Evolutionary conservation across 1,140 invertebrate genomes (phyloP).

Genomic region (Caenorhabditis briggsae): DNA sequence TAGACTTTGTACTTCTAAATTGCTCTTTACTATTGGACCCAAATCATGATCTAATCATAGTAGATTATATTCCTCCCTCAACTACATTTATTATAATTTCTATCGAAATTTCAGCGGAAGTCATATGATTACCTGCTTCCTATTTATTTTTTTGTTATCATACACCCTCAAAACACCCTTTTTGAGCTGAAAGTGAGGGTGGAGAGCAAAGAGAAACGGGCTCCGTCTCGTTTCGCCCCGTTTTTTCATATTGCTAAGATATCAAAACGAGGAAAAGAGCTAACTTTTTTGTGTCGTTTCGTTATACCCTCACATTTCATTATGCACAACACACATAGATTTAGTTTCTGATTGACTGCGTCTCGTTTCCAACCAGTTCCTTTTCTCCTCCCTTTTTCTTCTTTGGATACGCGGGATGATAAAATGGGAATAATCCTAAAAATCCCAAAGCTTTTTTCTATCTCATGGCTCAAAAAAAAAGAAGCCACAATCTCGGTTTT

Average conservation of each 20-base stretch:
- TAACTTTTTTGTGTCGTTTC: conserved; percentile 6
- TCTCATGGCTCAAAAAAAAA: conserved; percentile 7
- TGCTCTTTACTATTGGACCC: too few species aligned
- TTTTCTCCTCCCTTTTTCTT: neutral
- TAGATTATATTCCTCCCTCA: too few species aligned
- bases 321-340: conserved; percentile 18
- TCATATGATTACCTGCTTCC: neutral
- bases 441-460: conserved; percentile 16
- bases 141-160: neutral
- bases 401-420: conserved; percentile 1
- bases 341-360: conserved; percentile 38
- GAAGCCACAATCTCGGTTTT: neutral
- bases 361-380: neutral
- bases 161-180: conserved; percentile 11
- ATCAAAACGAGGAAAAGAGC: neutral
- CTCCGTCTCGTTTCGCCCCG: neutral
- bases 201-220: neutral
- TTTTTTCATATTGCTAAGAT: conserved; percentile 46
- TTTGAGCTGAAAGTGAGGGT: conserved; percentile 37
- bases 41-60: too few species aligned
- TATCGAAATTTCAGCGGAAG: neutral
- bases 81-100: too few species aligned
- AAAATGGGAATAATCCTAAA: conserved; percentile 45
- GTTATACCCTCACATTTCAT: neutral
- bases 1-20: too few species aligned